Conservation (phyloP, 2,113 vertebrate species). For the Osmerus mordax region DNA sequence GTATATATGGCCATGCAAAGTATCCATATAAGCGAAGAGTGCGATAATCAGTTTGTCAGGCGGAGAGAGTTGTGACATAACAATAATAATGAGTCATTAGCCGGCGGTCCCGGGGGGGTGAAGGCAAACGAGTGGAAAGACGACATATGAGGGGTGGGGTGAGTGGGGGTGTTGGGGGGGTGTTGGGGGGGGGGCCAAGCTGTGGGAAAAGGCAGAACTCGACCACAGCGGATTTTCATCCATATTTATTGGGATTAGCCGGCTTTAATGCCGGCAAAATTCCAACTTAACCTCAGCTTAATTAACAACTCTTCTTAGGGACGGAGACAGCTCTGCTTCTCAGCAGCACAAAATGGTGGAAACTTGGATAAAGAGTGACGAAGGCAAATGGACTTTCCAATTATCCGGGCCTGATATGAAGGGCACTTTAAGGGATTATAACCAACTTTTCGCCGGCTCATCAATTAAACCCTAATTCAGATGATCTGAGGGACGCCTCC, state of each 20-base stretch:
- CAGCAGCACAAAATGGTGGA: constrained; percentile 3
- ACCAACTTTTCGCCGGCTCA: constrained; percentile 21
- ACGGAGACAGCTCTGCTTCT: constrained; percentile 24
- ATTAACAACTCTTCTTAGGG: constrained; percentile 38
- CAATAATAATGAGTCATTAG: constrained; percentile 54
- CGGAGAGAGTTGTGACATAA: constrained; percentile 46
- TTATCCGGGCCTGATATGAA: constrained; percentile 14
- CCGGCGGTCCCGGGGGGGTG: constrained; percentile 18
- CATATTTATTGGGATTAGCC: constrained; percentile 65
- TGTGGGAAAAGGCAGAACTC: constrained; percentile 30
- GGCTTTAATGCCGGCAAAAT: constrained; percentile 43
- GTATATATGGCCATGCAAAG: background rate
- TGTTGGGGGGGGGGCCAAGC: background rate
- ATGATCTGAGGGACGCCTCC: constrained; percentile 5
- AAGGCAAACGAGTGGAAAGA: constrained; percentile 23
- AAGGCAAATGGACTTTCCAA: constrained; percentile 20
- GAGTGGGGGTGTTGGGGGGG: background rate
- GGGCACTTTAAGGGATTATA: constrained; percentile 7
- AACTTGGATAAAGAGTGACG: constrained; percentile 13
- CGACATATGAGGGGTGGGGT: constrained; percentile 4
- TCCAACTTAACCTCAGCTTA: constrained; percentile 48
- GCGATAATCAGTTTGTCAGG: background rate
- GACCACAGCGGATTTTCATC: constrained; percentile 40
- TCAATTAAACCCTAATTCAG: constrained; percentile 16
- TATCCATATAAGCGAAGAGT: background rate